phyloP scores from a whole-genome alignment of 64 coral and sea anemone genomes.

The Pocillopora damicornis region DNA sequence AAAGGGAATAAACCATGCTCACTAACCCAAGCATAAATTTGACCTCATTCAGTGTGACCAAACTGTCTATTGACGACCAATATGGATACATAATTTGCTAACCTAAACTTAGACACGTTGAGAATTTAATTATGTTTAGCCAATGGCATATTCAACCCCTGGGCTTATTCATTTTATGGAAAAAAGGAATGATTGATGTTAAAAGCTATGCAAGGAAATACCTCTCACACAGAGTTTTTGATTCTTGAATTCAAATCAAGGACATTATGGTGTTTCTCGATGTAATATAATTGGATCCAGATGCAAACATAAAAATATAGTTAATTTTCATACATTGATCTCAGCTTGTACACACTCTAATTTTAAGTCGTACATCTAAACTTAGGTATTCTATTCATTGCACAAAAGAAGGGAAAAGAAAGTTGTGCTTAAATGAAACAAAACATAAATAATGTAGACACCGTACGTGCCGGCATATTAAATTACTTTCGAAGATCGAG shows the following conservation, averaged over 20 bases:
- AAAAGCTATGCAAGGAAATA: not conserved
- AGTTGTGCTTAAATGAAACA: not conserved
- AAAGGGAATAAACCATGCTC: not conserved
- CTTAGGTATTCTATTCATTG: not conserved
- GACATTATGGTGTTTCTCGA: no score
- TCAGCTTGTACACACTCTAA: not conserved
- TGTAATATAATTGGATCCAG: no score
- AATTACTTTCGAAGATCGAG: not conserved
- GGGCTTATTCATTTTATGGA: not conserved
- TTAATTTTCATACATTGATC: not conserved
- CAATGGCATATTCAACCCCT: no score
- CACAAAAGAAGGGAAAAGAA: not conserved
- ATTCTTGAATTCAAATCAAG: no score
- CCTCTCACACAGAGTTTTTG: no score
- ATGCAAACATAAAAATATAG: no score
- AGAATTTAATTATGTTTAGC: no score
- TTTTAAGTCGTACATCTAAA: not conserved
- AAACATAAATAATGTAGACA: conserved; percentile 27
- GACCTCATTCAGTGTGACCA: not conserved
- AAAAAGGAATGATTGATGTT: not conserved
- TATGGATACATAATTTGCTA: not conserved
- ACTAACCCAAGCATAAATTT: not conserved
- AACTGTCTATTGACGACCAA: not conserved
- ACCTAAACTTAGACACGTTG: no score
- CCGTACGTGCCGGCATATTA: not conserved